Evolutionary conservation across 2,113 vertebrate genomes (phyloP), one percentile per base, ranked within the genome.

Genomic region (Perca fluviatilis): DNA sequence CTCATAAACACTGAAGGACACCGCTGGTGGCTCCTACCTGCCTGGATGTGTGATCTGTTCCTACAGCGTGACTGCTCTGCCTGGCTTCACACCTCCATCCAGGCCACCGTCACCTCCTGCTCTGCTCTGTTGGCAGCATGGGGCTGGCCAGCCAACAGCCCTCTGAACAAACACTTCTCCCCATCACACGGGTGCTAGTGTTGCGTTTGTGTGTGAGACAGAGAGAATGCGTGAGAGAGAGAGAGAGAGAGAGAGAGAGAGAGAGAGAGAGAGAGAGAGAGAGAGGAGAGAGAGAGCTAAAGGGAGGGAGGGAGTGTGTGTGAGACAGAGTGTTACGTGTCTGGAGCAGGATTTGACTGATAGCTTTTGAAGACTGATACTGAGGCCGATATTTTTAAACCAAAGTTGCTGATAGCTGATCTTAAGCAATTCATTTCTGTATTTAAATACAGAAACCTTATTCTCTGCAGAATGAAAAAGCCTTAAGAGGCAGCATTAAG

Each of bases 161-260:
- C 85, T 74, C 89, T 89, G 71, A 90, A 86, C 84, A 90, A 87
- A 91, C 87, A 88, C 80, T 68, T 63, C 80, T 81, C 57, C 43
- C 75, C 84, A 56, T 86, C 84, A 86, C 87, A 75, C 70, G 21
- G 64, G 66, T 49, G 64, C 67, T 49, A 62, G 49, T 82, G 74
- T 86, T 74, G 54, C 61, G 70, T 56, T 65, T 61, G 43, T 19
- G 46, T 49, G 60, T 7, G 50, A 13, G 10, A 60, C 51, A 11
- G 43, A 23, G 63, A 78, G 18, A 54, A 14, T 47, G 27, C n/a
- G 27, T 21, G 71, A 40, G 58, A 30, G 54, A 19, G 46, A 27
- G 27, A 9, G 50, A 16, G 47, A 15, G 47, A 61, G 77, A 16
- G 56, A 65, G 62, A 50, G 33, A 27, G 6, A 3, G 8, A 19